Base-by-base conservation (phyloP, 2,797 vertebrate genomes). In the Pseudopleuronectes americanus region DNA sequence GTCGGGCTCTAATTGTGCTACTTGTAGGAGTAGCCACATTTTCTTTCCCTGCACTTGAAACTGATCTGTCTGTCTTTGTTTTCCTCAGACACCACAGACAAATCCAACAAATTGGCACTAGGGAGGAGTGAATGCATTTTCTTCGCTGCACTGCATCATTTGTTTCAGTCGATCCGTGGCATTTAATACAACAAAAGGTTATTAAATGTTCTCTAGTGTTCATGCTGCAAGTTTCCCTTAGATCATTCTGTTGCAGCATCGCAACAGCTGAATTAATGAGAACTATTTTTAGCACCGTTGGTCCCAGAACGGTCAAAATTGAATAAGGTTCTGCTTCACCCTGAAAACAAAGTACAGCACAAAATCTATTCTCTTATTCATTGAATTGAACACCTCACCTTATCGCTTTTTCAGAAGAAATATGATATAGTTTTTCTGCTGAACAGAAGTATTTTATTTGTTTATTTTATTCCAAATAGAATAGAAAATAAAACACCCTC, bases 191-290 rank as follows among this genome's bases (percentile, higher is more conserved):
- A 83, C 69, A 70, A 73, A 69, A 83, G 80, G 69, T 82, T 85
- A 78, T 88, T 87, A 85, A 83, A 84, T 17, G 41, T 70, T 86
- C 81, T 80, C 67, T 63, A 68, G 76, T 74, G 73, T 85, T 83
- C 68, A 19, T 70, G 77, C 87, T 88, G 82, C 83, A 90, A 87
- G 79, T 90, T 90, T 88, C 71, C 68, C 82, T 87, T 81, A 86
- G 90, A 87, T 89, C 78, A 82, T 85, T 85, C 79, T 87, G 89
- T 90, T 91, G 86, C 89, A 86, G 87, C 87, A 88, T 88, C 87
- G 88, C 90, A 92, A 90, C 88, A 83, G 90, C 86, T 89, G 88
- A 90, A 89, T 92, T 92, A 93, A 93, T 89, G 78, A 87, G 85
- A 76, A 72, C 83, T 93, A 93, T 94, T 92, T 93, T 91, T 93